Evolutionary conservation across 2,888 invertebrate genomes (phyloP).

Genomic region (Capitulum mitella): DNA sequence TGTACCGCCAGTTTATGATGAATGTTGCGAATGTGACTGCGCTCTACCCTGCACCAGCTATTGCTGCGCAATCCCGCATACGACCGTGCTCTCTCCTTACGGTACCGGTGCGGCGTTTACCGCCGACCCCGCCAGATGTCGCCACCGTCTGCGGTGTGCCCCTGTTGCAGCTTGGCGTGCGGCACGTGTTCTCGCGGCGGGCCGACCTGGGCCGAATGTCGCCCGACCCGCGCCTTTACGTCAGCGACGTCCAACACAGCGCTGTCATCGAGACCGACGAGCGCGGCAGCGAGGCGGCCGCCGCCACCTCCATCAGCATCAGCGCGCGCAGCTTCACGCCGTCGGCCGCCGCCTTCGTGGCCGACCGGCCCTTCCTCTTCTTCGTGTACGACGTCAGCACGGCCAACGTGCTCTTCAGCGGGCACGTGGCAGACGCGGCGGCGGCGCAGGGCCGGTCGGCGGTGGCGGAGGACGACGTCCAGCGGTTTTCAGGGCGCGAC

Average conservation of each 20-base stretch:
- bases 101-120: too few relatives aligned
- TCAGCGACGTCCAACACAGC: slow-evolving; percentile 64
- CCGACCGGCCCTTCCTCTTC: slow-evolving; percentile 16
- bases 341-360: slow-evolving; percentile 44
- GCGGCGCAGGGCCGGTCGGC: slow-evolving; percentile 3
- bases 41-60: too few relatives aligned
- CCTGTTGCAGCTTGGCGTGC: background rate
- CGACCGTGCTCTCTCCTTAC: too few relatives aligned
- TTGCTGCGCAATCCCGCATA: too few relatives aligned
- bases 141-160: too few relatives aligned
- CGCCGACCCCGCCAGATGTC: too few relatives aligned
- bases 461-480: too few relatives aligned
- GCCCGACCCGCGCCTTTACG: slow-evolving; percentile 51
- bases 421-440: background rate
- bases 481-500: too few relatives aligned
- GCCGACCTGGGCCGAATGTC: slow-evolving; percentile 49
- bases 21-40: too few relatives aligned
- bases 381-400: background rate
- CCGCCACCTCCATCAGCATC: background rate
- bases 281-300: slow-evolving; percentile 16
- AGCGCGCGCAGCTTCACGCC: slow-evolving; percentile 64
- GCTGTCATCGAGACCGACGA: slow-evolving; percentile 62
- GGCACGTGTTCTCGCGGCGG: slow-evolving; percentile 36
- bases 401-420: slow-evolving; percentile 12
- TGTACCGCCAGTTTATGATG: too few relatives aligned